Base-by-base conservation (phyloP, 2,888 invertebrate species). In the Hirtodrosophila histrioides region DNA sequence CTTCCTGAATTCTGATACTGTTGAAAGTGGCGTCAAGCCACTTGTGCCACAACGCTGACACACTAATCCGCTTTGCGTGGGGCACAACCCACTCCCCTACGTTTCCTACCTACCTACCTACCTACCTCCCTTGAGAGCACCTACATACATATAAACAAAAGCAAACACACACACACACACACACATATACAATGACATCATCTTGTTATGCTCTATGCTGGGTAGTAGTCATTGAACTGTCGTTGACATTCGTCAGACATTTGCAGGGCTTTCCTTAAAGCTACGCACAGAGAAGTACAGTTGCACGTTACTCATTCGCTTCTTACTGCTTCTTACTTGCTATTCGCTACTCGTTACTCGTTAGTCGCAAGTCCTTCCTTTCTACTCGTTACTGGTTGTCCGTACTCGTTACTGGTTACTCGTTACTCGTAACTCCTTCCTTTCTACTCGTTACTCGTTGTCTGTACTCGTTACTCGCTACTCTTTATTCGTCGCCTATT, bases 1-100 rank as follows among this genome's bases (percentile, higher is more conserved):
- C 84, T 84, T 84, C 88, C 88, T 86, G 88, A 88, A 84, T 77
- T 88, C 69, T 73, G 86, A 82, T 85, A 88, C 69, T 57, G 57
- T 60, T 61, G 65, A 57, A 61, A 74, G 69, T 67, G 60, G 63
- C 54, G 54, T 68, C 68, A 55, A 43, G 60, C 29, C 67, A 60
- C 58, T 54, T 63, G 63, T 46, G 67, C 31, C 54, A 46, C 58
- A 39, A 46, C 58, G 65, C 37, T 75, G 83, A 82, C 76, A 86
- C 58, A 79, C 71, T 83, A 87, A 83, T 85, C 88, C 83, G 79
- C 83, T 85, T 87, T 83, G 53, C 37, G 43, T 60, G 27, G 61
- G 57, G 24, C 56, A 69, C 41, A 40, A 49, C 33, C 31, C 41
- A 17, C 17, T 29, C 33, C 45, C 27, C 27, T n/a, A n/a, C n/a